Percentiles rank a stretch among this genome's conserved stretches.
Evolutionary conservation across 2,797 vertebrate species (phyloP).

Genomic region (Ara ararauna): DNA sequence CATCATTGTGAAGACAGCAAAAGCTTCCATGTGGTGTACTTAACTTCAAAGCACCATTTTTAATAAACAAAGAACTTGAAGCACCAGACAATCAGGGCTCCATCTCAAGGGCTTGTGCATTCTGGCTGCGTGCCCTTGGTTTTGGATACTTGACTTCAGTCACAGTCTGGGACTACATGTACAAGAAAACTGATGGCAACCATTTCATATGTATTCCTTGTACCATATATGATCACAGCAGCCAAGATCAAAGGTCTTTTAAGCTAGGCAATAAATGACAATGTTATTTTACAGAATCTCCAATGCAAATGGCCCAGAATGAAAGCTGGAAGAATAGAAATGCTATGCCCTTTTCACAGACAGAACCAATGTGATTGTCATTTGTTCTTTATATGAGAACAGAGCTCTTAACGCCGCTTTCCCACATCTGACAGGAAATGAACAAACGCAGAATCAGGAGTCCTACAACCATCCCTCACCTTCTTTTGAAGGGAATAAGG

Average conservation of each 20-base stretch:
- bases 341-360: background rate
- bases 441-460: background rate
- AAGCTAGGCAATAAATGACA: background rate
- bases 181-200: background rate
- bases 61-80: conserved; percentile 9
- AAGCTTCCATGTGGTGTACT: conserved; percentile 11
- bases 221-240: background rate
- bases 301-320: background rate
- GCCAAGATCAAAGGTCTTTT: background rate
- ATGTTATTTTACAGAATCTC: background rate
- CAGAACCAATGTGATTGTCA: background rate
- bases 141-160: conserved; percentile 20
- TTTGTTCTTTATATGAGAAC: background rate
- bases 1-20: conserved; percentile 42
- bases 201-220: background rate
- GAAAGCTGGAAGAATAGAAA: background rate
- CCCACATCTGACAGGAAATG: background rate
- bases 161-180: background rate
- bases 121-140: background rate
- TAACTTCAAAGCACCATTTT: conserved; percentile 26
- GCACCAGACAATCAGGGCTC: background rate
- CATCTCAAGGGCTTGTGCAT: background rate
- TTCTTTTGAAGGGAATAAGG: background rate
- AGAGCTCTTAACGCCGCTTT: background rate
- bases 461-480: background rate